phyloP scores from a whole-genome alignment of 2,888 invertebrate genomes.

The Escarpia spicata region DNA sequence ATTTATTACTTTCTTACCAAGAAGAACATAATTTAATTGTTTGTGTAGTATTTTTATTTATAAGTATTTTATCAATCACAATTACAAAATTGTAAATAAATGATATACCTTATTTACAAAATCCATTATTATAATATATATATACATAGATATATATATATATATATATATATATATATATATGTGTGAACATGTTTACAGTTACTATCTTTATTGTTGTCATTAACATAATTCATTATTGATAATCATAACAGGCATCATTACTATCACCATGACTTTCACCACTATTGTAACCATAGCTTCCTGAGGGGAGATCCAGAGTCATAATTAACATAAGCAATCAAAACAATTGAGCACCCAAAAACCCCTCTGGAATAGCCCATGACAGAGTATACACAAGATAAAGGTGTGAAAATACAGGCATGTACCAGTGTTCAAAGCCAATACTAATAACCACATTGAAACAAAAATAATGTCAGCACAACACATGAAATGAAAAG shows the following conservation, averaged over 20 bases:
- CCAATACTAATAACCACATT: neutral
- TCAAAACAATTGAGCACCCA: neutral
- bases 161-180: too few species aligned
- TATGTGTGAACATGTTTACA: too few species aligned
- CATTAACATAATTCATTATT: too few species aligned
- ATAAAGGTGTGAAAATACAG: neutral
- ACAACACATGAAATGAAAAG: neutral
- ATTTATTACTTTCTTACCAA: neutral
- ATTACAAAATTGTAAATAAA: too few species aligned
- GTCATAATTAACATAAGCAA: neutral
- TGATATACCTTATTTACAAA: too few species aligned
- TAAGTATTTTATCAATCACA: too few species aligned
- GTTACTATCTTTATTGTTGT: too few species aligned
- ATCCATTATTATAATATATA: too few species aligned
- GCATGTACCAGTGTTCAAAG: neutral
- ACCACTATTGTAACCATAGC: neutral
- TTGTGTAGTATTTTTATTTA: neutral
- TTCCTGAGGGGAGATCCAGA: too few species aligned
- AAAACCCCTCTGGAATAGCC: neutral
- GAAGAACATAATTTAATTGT: neutral
- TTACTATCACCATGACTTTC: neutral
- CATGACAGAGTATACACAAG: neutral
- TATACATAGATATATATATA: too few species aligned
- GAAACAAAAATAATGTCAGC: neutral
- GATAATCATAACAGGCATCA: neutral